Evolutionary conservation across 2,797 vertebrate genomes (phyloP).

Genomic region (Dicrostonyx torquatus): DNA sequence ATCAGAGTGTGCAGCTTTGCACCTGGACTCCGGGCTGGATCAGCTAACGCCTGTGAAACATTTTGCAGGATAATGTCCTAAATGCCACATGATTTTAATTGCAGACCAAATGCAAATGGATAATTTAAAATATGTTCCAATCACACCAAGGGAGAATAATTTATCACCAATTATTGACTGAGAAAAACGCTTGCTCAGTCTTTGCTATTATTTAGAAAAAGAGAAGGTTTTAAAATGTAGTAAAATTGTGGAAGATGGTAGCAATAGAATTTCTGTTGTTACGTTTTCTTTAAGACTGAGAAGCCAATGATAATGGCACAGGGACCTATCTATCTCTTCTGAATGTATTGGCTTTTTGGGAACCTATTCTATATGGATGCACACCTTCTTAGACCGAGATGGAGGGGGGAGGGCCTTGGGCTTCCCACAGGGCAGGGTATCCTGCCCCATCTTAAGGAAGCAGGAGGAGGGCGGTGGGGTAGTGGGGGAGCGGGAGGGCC

Average conservation of each 20-base stretch:
- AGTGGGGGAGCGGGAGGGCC: too few species aligned
- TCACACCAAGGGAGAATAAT: slow-evolving; percentile 63
- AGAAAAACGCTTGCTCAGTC: slow-evolving; percentile 29
- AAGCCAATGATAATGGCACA: too few species aligned
- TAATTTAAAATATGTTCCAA: slow-evolving; percentile 72
- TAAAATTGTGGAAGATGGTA: neutral
- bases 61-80: slow-evolving; percentile 64
- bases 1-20: neutral
- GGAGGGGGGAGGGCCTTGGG: too few species aligned
- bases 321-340: too few species aligned
- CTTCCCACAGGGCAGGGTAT: too few species aligned
- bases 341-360: too few species aligned
- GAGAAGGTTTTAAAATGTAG: neutral
- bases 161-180: slow-evolving; percentile 67
- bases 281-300: neutral
- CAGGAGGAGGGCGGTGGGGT: too few species aligned
- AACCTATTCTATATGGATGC: too few species aligned
- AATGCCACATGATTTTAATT: slow-evolving; percentile 72
- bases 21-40: slow-evolving; percentile 56
- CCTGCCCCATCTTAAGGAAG: too few species aligned
- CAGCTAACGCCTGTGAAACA: slow-evolving; percentile 34
- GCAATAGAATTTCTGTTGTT: neutral
- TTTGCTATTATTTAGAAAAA: slow-evolving; percentile 53
- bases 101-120: slow-evolving; percentile 64
- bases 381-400: too few species aligned